Evolutionary conservation across 2,888 invertebrate genomes (phyloP).

Genomic region (Drosophila macrothrix): DNA sequence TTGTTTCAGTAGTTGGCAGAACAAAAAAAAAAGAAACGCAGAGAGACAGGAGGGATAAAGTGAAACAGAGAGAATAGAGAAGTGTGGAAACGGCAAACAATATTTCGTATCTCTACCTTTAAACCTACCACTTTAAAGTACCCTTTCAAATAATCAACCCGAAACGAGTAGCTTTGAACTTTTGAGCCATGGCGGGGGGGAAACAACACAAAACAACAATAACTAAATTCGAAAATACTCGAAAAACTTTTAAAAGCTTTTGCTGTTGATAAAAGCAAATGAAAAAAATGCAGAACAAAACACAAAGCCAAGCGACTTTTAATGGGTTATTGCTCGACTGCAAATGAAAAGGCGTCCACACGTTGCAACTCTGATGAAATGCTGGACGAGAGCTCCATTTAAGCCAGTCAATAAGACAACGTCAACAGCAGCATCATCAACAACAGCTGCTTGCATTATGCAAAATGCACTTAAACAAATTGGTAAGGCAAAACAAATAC

Average conservation of each 20-base stretch:
- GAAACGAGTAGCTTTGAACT: slow-evolving; percentile 51
- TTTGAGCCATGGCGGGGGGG: slow-evolving; percentile 16
- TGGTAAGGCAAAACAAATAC: slow-evolving; percentile 44
- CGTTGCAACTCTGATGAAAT: slow-evolving; percentile 25
- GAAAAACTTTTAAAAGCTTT: slow-evolving; percentile 38
- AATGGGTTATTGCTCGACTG: slow-evolving; percentile 51
- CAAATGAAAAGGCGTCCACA: slow-evolving; percentile 44
- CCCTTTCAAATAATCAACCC: slow-evolving; percentile 44
- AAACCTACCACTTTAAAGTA: slow-evolving; percentile 6
- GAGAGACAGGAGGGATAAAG: neutral
- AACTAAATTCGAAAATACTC: slow-evolving; percentile 24
- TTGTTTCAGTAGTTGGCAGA: slow-evolving; percentile 6
- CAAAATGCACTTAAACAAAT: slow-evolving; percentile 76
- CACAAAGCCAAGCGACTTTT: slow-evolving; percentile 42
- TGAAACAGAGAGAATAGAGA: neutral
- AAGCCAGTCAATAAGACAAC: slow-evolving; percentile 37
- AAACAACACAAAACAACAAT: slow-evolving; percentile 11
- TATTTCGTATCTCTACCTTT: slow-evolving; percentile 22
- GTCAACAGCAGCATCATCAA: slow-evolving; percentile 8
- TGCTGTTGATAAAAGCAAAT: slow-evolving; percentile 11
- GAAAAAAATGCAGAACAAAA: slow-evolving; percentile 14
- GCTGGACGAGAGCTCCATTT: slow-evolving; percentile 21
- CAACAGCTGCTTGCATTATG: slow-evolving; percentile 55
- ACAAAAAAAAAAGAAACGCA: neutral
- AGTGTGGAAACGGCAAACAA: slow-evolving; percentile 1